Conservation (phyloP, 2,113 vertebrate genomes). For the Lonchura striata region DNA sequence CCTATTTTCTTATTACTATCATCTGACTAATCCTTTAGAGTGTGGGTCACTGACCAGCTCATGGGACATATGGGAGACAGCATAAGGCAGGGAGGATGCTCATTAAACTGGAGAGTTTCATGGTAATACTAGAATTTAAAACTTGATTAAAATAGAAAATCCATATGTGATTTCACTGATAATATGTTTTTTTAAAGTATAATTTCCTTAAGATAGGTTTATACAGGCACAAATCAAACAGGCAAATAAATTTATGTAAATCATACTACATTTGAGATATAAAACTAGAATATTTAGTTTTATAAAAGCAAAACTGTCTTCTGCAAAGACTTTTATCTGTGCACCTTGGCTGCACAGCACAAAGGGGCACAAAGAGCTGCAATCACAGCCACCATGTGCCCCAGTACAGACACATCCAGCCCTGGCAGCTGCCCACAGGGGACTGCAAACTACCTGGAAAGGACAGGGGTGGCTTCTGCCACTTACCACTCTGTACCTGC, state of each 20-base stretch:
- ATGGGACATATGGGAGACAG: background rate
- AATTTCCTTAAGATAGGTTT: background rate
- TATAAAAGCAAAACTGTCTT: background rate
- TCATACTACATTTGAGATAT: background rate
- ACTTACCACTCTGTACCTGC: background rate
- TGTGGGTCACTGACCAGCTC: constrained; percentile 2
- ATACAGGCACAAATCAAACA: background rate
- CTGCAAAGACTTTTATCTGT: background rate
- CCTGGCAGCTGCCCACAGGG: background rate
- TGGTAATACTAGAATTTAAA: background rate
- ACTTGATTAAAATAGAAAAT: background rate
- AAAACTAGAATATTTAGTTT: background rate
- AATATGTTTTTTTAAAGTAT: background rate
- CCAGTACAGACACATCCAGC: background rate
- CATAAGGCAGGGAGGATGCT: background rate
- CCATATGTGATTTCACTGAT: background rate
- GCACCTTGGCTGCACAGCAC: background rate
- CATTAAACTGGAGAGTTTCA: background rate
- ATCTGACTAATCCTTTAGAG: constrained; percentile 6
- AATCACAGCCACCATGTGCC: background rate
- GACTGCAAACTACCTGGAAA: fast-evolving
- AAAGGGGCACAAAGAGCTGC: background rate
- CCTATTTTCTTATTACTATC: background rate
- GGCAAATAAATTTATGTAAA: background rate
- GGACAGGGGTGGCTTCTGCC: background rate